Base-by-base conservation (phyloP, 2,797 vertebrate species). In the Aplochiton taeniatus region DNA sequence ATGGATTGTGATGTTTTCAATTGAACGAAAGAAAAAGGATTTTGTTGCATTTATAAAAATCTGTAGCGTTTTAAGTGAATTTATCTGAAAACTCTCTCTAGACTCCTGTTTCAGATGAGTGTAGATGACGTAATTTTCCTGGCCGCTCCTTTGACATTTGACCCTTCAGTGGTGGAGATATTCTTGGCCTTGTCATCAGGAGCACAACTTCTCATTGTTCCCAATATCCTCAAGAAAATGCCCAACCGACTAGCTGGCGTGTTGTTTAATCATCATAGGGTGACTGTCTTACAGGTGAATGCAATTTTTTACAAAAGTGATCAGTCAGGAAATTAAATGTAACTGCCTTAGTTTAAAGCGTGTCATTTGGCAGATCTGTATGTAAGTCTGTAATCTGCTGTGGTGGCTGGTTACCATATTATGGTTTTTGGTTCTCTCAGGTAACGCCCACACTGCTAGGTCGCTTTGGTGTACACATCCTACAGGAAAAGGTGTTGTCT, bases 101-200 rank as follows among this genome's bases (percentile, higher is more conserved):
- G 96, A 63, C 87, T 89, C 53, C 79, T 98, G 74, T 97, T 98
- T 86, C 86, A 93, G 80, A 77, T 98, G 74, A 93, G 88, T 4
- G 50, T 85, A 18, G 83, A 93, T 4, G 98, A 99, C 76, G 61
- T 93, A 68, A 87, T 99, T 0, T 96, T 99, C 76, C 86, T 99
- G 59, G 95, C 96, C 18, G 97, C 98, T 8, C 94, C 97, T 11
- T 83, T 99, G 72, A 98, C 97, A 2, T 99, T 99, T 89, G 98
- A 99, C 83, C 98, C 98, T 0, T 99, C 97, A 0, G 94, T 95
- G 74, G 92, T 99, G 79, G 98, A 99, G 54, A 77, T 99, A 56
- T 99, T 98, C 69, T 9, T 97, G 58, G 89, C 95, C n/a, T 83
- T 99, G 7, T 91, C 94, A 0, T 94, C 93, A 0, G 98, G 98